Evolutionary conservation across 2,888 invertebrate genomes (phyloP), one percentile per base, ranked within the genome.

Genomic region (Hipparchia sbordonii): DNA sequence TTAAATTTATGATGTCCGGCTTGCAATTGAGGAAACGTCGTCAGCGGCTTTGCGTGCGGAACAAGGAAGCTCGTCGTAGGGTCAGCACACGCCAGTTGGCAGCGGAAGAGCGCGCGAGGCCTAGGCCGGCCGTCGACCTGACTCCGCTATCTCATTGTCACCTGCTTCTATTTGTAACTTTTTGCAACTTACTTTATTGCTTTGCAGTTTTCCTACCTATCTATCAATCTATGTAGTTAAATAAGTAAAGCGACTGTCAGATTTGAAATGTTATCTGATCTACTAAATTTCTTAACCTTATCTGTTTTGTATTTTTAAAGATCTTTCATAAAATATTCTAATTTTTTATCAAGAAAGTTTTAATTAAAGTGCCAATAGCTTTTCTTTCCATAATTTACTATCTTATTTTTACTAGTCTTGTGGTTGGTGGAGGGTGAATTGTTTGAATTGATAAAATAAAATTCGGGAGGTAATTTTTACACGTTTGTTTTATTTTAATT

Each of bases 401-500:
- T 9, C 4, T 12, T 54, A 10, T 62, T 56, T 1, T 46, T 46
- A 57, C 23, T 57, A 70, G 9, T 46, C 48, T 51, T 23, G 23
- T 23, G 12, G 6, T 23, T 10, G 51, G 51, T 39, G 39, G 39
- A 39, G 39, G 39, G 39, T 39, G 39, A 39, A 39, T 46, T 52
- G 13, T 59, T 61, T 33, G 56, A 13, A 56, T 56, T 66, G 54
- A 65, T 57, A 56, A 60, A 57, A 76, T 77, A 74, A 77, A 72
- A 77, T 77, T 78, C 74, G 70, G 65, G 60, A 79, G 78, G 80
- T 87, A 88, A 89, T 90, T 92, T 92, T 93, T 92, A 91, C 89
- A 92, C 91, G 87, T 90, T 90, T 91, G 87, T 91, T 92, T 91
- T 93, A 94, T 93, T 94, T 95, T 95, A 96, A 95, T 95, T 95